Conservation (phyloP, 2,888 invertebrate genomes). For the Ganaspis brasiliensis region DNA sequence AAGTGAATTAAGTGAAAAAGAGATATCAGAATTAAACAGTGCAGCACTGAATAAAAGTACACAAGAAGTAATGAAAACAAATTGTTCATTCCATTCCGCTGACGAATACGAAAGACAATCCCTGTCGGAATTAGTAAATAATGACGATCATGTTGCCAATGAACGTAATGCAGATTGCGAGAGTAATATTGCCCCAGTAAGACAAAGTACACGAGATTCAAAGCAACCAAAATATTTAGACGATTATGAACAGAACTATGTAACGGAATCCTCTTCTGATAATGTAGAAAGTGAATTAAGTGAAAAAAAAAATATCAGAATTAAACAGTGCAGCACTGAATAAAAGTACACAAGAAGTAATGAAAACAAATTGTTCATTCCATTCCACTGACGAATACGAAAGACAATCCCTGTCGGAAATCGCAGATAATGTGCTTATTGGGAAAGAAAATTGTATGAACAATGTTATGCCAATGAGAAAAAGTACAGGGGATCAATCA, state of each 20-base stretch:
- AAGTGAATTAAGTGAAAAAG: neutral
- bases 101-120: too few relatives aligned
- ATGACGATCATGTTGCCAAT: neutral
- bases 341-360: too few relatives aligned
- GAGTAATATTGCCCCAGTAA: neutral
- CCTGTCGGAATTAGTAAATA: too few relatives aligned
- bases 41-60: too few relatives aligned
- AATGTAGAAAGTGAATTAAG: neutral
- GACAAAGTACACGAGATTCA: neutral
- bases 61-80: too few relatives aligned
- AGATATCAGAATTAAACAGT: too few relatives aligned
- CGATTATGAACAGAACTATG: neutral
- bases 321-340: too few relatives aligned
- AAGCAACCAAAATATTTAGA: neutral
- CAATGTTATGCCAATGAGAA: neutral
- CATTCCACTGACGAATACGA: too few relatives aligned
- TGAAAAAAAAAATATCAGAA: too few relatives aligned
- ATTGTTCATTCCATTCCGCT: too few relatives aligned
- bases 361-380: too few relatives aligned
- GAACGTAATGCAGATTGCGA: neutral
- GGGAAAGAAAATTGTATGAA: neutral
- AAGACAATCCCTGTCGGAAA: too few relatives aligned
- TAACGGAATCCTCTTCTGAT: neutral
- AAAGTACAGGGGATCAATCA: neutral
- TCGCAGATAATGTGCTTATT: neutral